Evolutionary conservation across 2,888 invertebrate species (phyloP), one percentile per base, ranked within the genome.

Genomic region (Calliphora vomitoria): DNA sequence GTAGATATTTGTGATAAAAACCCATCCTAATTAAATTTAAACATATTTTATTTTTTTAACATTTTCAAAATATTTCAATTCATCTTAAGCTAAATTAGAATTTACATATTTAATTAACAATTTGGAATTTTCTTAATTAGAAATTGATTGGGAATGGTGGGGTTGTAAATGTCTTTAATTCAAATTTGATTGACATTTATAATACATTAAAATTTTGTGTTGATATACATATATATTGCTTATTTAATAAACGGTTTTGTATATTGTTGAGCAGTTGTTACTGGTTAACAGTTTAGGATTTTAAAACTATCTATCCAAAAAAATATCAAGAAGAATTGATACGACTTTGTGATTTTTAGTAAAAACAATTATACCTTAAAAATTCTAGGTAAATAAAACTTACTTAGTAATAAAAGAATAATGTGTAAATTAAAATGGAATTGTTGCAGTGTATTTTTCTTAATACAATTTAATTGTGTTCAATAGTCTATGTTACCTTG

Each of bases 401-500:
- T 53, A 53, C 53, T 71, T 35, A 80, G 38, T 58, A 79, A 13
- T 79, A 58, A 41, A 72, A 44, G 31, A 38, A 50, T 35, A 60
- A 47, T 31, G 31, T 38, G 1, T n/a, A n/a, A 50, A 15, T 62
- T 75, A 55, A 69, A 81, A 75, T 85, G 69, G 64, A 84, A 79
- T 50, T 69, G 35, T 50, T 72, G 55, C 1, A 66, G 38, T 53
- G 25, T 72, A 31, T 3, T 3, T 44, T 75, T 79, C 8, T 47
- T 20, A 55, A 20, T 71, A 55, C 15, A 50, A 60, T 41, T 41
- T 20, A 8, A 35, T 50, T 38, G 18, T 58, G 15, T 18, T 68
- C 53, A 82, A 47, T 86, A 86, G 71, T 79, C 82, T 76, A 83
- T 82, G 44, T 90, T 90, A 83, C 90, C 91, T 89, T 91, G 90